Evolutionary conservation across 2,888 invertebrate genomes (phyloP).

Genomic region (Itoplectis maculator): DNA sequence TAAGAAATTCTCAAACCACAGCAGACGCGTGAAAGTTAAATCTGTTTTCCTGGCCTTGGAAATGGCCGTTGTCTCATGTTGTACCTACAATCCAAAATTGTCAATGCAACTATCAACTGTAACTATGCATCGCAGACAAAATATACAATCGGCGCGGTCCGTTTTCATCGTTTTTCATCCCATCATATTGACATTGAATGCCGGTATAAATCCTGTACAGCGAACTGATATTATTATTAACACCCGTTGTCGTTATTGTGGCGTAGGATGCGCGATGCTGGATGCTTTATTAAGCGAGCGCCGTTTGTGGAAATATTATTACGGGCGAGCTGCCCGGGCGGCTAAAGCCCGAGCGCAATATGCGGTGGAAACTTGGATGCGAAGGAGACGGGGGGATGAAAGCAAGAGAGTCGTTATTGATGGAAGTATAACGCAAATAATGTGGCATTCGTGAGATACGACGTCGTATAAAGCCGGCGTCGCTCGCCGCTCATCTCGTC

Average conservation of each 20-base stretch:
- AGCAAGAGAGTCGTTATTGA: slow-evolving; percentile 56
- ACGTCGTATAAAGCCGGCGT: slow-evolving; percentile 57
- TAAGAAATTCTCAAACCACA: too few species aligned
- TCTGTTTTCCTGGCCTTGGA: background rate
- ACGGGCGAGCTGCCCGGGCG: slow-evolving; percentile 22
- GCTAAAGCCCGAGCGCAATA: slow-evolving; percentile 43
- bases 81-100: background rate
- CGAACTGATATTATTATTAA: slow-evolving; percentile 43
- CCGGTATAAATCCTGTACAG: slow-evolving; percentile 29
- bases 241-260: slow-evolving; percentile 10
- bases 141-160: background rate
- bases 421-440: slow-evolving; percentile 63
- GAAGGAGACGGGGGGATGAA: slow-evolving; percentile 1
- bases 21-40: background rate
- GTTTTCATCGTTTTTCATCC: slow-evolving; percentile 18
- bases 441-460: slow-evolving; percentile 62
- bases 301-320: slow-evolving; percentile 56
- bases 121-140: background rate
- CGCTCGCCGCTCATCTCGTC: slow-evolving; percentile 38
- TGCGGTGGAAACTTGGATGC: slow-evolving; percentile 23
- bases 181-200: background rate
- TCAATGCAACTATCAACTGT: slow-evolving; percentile 3
- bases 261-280: slow-evolving; percentile 17
- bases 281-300: slow-evolving; percentile 51
- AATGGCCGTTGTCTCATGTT: background rate